phyloP scores from a whole-genome alignment of 2,797 vertebrate species.

The Potorous gilbertii region DNA sequence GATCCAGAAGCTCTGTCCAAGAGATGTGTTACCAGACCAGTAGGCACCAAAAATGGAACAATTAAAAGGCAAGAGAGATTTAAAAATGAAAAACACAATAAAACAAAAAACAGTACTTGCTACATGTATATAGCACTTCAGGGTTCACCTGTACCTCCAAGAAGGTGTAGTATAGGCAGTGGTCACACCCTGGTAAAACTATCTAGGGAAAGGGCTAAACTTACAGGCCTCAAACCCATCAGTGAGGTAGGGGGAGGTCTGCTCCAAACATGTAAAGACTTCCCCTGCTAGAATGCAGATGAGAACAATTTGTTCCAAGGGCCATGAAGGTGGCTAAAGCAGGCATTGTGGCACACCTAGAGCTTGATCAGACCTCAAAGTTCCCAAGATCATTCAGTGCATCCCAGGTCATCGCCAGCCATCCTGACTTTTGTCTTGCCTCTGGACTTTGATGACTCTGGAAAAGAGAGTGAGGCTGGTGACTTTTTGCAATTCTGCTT shows the following conservation, averaged over 20 bases:
- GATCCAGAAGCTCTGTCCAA: neutral
- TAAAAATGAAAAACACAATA: neutral
- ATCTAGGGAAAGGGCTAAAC: neutral
- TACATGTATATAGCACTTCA: neutral
- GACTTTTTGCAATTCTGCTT: neutral
- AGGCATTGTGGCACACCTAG: too few relatives aligned
- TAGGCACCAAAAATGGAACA: neutral
- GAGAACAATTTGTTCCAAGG: neutral
- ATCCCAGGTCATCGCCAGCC: neutral
- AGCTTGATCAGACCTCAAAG: neutral
- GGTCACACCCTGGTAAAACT: neutral
- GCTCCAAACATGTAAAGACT: neutral
- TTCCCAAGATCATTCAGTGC: neutral
- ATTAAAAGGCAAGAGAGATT: slow-evolving; percentile 12
- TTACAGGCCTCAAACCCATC: neutral
- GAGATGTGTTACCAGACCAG: neutral
- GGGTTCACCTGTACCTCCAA: neutral
- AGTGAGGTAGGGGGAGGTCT: neutral
- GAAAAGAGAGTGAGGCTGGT: neutral
- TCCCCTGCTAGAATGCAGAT: neutral
- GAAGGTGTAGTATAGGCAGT: neutral
- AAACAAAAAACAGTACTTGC: neutral
- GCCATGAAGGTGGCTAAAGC: too few relatives aligned
- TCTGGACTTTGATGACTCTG: neutral
- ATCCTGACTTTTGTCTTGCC: neutral